Percentiles rank a stretch among this genome's conserved stretches.
Evolutionary conservation across 2,888 invertebrate genomes (phyloP).

Genomic region (Eubasilissa splendida): DNA sequence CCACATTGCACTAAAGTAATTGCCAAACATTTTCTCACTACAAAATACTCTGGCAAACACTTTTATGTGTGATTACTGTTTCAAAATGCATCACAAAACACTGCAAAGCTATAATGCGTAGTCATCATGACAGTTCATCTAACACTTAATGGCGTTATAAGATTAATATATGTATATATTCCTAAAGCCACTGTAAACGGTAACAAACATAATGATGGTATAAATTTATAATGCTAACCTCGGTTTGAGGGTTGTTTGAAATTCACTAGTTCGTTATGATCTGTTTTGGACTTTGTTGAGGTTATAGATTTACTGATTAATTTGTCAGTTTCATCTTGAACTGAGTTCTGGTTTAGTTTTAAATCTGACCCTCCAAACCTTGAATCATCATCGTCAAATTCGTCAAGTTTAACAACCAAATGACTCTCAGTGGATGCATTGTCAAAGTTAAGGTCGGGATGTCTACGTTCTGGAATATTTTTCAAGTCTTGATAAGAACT

Average conservation of each 20-base stretch:
- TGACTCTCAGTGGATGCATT: slow-evolving; percentile 7
- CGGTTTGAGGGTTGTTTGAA: slow-evolving; percentile 33
- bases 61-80: neutral
- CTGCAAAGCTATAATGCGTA: slow-evolving; percentile 21
- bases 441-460: neutral
- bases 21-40: too few relatives aligned
- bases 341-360: neutral
- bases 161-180: neutral
- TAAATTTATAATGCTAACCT: slow-evolving; percentile 32
- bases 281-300: slow-evolving; percentile 21
- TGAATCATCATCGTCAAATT: neutral
- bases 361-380: neutral
- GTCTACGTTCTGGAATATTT: neutral
- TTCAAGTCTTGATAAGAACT: slow-evolving; percentile 11
- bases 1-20: too few relatives aligned
- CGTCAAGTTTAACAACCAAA: neutral
- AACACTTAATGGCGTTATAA: neutral
- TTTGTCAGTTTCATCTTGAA: neutral
- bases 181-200: slow-evolving; percentile 5
- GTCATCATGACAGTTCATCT: neutral
- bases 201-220: neutral
- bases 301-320: slow-evolving; percentile 6
- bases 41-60: too few relatives aligned
- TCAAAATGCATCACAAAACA: slow-evolving; percentile 41
- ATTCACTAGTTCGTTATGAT: slow-evolving; percentile 37